These are phyloP conservation scores for Eurystomus glaucurus DNA, from an alignment of 2,797 vertebrate species.

Conservation along the genomic window DNA sequence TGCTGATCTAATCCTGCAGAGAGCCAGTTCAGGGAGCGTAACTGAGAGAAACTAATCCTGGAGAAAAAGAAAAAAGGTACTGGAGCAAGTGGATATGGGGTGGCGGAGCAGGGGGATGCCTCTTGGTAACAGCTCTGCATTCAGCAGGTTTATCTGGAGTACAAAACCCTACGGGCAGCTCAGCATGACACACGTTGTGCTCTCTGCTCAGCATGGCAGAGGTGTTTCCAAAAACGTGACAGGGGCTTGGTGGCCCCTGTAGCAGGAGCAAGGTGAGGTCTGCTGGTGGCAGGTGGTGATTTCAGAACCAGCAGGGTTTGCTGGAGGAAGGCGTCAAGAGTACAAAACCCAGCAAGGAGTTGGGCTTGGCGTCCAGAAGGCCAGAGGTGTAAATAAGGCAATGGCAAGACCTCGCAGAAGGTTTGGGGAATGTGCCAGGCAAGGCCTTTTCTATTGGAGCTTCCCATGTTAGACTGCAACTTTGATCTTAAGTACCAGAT, in stretches of 20 bases:
- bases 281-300: slow-evolving; percentile 14
- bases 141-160: neutral
- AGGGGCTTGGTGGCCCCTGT: neutral
- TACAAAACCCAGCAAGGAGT: neutral
- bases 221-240: neutral
- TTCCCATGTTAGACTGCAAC: neutral
- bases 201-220: neutral
- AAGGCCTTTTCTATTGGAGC: neutral
- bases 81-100: neutral
- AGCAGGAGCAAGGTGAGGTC: neutral
- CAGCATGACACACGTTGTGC: neutral
- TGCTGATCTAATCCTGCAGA: neutral
- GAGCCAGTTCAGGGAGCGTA: neutral
- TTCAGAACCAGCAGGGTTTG: neutral
- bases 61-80: neutral
- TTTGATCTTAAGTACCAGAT: neutral
- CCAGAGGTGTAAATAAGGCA: neutral
- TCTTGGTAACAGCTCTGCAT: neutral
- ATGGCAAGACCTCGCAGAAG: neutral
- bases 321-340: slow-evolving; percentile 2
- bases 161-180: neutral
- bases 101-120: neutral
- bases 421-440: neutral
- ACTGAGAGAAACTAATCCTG: neutral
- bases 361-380: slow-evolving; percentile 9